These are phyloP conservation scores for Chrysoperla carnea DNA, from an alignment of 1,140 invertebrate species.

Conservation along the genomic window DNA sequence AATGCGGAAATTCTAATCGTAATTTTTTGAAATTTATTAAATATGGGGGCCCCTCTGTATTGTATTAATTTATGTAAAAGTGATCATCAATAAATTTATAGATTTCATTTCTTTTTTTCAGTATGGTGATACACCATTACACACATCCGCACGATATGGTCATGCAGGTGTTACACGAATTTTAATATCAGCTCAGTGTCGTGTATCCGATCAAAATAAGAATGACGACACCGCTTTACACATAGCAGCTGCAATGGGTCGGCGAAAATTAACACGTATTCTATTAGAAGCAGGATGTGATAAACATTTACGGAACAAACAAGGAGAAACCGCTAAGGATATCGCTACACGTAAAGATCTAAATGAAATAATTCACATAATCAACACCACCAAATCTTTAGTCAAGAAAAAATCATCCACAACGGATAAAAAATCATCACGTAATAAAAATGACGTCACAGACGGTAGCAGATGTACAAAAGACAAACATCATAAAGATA, in stretches of 20 bases:
- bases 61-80: too few relatives aligned
- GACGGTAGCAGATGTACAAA: constrained; percentile 18
- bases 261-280: constrained; percentile 80
- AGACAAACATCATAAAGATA: constrained; percentile 6
- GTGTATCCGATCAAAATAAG: constrained; percentile 83
- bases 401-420: neutral
- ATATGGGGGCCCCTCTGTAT: too few relatives aligned
- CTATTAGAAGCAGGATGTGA: constrained; percentile 75
- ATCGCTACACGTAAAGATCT: constrained; percentile 78
- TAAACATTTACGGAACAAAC: constrained; percentile 66
- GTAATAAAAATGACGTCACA: constrained; percentile 23
- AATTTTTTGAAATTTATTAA: too few relatives aligned
- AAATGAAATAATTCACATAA: constrained; percentile 60
- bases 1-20: too few relatives aligned
- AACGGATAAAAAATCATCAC: constrained; percentile 24
- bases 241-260: constrained; percentile 83
- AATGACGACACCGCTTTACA: constrained; percentile 91
- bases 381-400: constrained; percentile 29
- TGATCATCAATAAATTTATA: neutral
- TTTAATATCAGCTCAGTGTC: constrained; percentile 73
- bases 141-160: constrained; percentile 86
- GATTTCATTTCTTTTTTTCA: constrained; percentile 25
- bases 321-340: constrained; percentile 78
- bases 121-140: constrained; percentile 91
- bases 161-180: constrained; percentile 92